Base-by-base conservation (phyloP, 2,888 invertebrate genomes). In the Clivina fossor region DNA sequence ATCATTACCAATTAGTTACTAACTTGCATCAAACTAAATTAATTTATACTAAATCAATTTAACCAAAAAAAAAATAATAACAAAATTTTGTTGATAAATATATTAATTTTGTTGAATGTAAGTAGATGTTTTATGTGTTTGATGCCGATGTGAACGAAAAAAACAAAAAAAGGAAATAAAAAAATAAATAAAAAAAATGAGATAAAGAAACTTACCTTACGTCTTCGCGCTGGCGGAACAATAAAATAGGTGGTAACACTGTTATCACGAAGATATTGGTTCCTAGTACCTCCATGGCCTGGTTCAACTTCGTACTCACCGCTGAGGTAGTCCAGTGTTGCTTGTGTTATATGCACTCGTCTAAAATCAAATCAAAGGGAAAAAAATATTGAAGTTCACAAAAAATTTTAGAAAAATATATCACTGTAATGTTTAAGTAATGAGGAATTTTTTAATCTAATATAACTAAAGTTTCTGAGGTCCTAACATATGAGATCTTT, bases 281-380 rank as follows among this genome's bases (percentile, higher is more conserved):
- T 90, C 57, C 93, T 79, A 54, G 88, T 84, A 49, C 86, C 85
- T 3, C 93, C 93, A 68, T 88, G 85, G 0, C 91, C 92, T 1
- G 90, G 85, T 74, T 94, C 94, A 57, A 93, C 91, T 71, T 93
- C 90, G 72, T 93, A 94, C 65, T 92, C 90, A 0, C 90, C 92
- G 24, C 88, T 89, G 33, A 94, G 80, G 68, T 86, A 86, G 67
- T 91, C 91, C 62, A 93, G 76, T 1, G 93, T 93, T 13, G 90
- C 86, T 68, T 89, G 86, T 2, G 90, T 90, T 60, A 92, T 84
- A 71, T 91, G 90, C 40, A 92, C 90, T 15, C 89, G 80, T 40
- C 93, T 90, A 75, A 5, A 77, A 68, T 40, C 58, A 57, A 54
- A 60, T 35, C 56, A 61, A 60, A 11, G 11, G 19, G 16, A 13